phyloP scores from a whole-genome alignment of 1,140 invertebrate genomes.

The Bombus polaris region DNA sequence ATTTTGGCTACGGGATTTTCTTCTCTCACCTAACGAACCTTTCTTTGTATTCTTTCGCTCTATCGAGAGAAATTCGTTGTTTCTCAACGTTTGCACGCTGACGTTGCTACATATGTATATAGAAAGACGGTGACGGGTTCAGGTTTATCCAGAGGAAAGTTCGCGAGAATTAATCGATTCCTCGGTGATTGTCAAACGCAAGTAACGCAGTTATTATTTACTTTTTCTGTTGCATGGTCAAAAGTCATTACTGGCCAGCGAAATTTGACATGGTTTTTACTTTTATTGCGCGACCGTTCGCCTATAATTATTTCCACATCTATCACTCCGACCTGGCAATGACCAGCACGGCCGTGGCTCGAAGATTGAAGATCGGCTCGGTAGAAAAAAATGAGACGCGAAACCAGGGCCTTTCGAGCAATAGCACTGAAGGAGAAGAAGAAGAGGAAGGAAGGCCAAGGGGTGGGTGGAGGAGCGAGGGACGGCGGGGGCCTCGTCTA shows the following conservation, averaged over 20 bases:
- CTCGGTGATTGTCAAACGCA: constrained; percentile 40
- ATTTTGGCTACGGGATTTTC: neutral
- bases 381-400: constrained; percentile 73
- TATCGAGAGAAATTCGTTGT: neutral
- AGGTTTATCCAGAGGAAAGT: neutral
- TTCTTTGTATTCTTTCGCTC: neutral
- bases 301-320: constrained; percentile 83
- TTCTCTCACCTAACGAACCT: neutral
- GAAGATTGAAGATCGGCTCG: constrained; percentile 78
- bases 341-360: constrained; percentile 64
- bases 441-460: constrained; percentile 9
- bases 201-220: constrained; percentile 32
- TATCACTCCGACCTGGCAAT: constrained; percentile 76
- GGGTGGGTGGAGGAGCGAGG: neutral
- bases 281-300: constrained; percentile 79
- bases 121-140: too few relatives aligned
- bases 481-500: constrained; percentile 55
- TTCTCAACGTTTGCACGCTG: too few relatives aligned
- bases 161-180: neutral
- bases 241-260: constrained; percentile 79
- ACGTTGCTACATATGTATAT: too few relatives aligned
- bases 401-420: constrained; percentile 72
- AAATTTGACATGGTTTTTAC: constrained; percentile 82
- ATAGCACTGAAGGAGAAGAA: constrained; percentile 60
- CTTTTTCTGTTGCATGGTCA: constrained; percentile 75